A percentile compares a stretch with the other conserved stretches of the same genome.
Conservation (phyloP, 1,140 invertebrate genomes). For the Xylocopa sonorina region DNA sequence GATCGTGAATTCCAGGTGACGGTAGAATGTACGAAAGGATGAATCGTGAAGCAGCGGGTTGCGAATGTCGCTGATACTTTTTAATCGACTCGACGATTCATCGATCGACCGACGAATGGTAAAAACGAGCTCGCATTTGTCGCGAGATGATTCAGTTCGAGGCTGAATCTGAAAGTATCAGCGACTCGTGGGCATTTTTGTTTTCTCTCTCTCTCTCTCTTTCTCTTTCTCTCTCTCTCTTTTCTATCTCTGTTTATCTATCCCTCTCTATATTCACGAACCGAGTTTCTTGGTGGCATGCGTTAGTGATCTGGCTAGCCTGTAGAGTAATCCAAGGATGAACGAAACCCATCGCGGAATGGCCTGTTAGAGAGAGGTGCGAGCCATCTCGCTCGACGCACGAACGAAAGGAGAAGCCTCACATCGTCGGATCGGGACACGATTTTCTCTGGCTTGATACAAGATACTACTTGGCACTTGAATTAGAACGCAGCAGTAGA, state of each 20-base stretch:
- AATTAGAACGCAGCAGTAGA: slow-evolving; percentile 66
- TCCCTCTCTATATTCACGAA: slow-evolving; percentile 51
- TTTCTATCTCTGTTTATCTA: slow-evolving; percentile 2
- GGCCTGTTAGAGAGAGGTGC: slow-evolving; percentile 49
- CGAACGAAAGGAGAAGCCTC: slow-evolving; percentile 39
- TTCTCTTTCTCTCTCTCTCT: slow-evolving; percentile 20
- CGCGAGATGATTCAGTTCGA: not conserved
- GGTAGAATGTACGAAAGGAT: slow-evolving; percentile 38
- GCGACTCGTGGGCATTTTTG: slow-evolving; percentile 48
- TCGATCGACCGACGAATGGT: not conserved
- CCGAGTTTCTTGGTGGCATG: slow-evolving; percentile 74
- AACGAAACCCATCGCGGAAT: slow-evolving; percentile 48
- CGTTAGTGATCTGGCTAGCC: slow-evolving; percentile 70
- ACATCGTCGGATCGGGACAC: slow-evolving; percentile 40
- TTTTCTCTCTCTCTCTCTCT: slow-evolving; percentile 50
- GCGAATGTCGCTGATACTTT: slow-evolving; percentile 42
- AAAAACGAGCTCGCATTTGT: not conserved
- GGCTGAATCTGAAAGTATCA: slow-evolving; percentile 31
- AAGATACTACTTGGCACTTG: slow-evolving; percentile 60
- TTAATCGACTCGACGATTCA: not conserved
- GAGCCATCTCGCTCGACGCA: slow-evolving; percentile 47
- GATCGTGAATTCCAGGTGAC: not conserved
- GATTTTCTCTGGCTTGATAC: slow-evolving; percentile 60
- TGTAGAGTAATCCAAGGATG: slow-evolving; percentile 54
- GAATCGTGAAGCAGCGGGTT: slow-evolving; percentile 50